Conservation (phyloP, 2,797 vertebrate species). For the Chiloscyllium punctatum region DNA sequence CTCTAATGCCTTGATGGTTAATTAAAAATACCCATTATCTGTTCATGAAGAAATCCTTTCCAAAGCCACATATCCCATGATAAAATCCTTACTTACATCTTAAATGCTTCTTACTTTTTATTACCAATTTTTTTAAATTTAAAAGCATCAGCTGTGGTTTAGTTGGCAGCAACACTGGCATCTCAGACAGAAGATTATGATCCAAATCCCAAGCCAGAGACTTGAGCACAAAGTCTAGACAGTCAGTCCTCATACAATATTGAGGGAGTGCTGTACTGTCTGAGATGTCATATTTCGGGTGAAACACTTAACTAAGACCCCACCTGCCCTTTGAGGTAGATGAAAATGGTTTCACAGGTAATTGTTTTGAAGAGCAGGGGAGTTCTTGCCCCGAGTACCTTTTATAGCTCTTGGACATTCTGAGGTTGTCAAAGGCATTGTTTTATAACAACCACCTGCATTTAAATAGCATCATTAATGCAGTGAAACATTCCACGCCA, state of each 20-base stretch:
- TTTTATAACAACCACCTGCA: too few species aligned
- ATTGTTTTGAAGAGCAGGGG: neutral
- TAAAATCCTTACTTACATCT: neutral
- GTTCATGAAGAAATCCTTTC: neutral
- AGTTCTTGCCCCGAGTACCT: too few species aligned
- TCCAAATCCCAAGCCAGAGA: neutral
- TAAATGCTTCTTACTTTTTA: too few species aligned
- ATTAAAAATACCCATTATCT: neutral
- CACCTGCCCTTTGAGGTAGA: neutral
- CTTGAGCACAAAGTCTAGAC: neutral
- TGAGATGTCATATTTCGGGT: neutral
- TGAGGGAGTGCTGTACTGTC: neutral
- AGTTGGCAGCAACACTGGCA: neutral
- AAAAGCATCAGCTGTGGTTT: neutral
- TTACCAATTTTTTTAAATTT: neutral
- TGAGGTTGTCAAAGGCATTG: too few species aligned
- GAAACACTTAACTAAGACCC: neutral
- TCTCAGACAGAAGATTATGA: neutral
- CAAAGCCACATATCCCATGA: neutral
- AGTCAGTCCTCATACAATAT: neutral
- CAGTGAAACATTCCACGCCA: too few species aligned
- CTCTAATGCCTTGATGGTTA: neutral
- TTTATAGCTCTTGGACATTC: too few species aligned
- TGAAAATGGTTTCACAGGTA: neutral
- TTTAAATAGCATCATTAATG: too few species aligned